A percentile compares a stretch with the other conserved stretches of the same genome.
Evolutionary conservation across 2,113 vertebrate species (phyloP).

Genomic region (Agelaius tricolor): DNA sequence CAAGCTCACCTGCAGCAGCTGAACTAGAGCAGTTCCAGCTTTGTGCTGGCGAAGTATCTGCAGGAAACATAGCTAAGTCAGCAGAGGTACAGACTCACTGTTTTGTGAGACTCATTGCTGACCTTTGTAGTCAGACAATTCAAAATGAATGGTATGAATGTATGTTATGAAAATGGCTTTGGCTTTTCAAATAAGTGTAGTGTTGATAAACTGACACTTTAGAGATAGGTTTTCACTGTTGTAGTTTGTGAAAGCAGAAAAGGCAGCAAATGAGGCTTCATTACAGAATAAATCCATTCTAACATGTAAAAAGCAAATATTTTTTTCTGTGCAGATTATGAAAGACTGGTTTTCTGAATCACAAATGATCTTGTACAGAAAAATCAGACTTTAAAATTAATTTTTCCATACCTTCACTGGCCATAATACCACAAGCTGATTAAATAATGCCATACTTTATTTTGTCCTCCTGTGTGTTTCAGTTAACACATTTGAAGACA

Average conservation of each 20-base stretch:
- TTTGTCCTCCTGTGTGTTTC: background rate
- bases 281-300: background rate
- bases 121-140: background rate
- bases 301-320: background rate
- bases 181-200: background rate
- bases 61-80: background rate
- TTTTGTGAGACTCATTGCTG: background rate
- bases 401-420: background rate
- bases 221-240: background rate
- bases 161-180: background rate
- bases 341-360: background rate
- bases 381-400: background rate
- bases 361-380: background rate
- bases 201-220: background rate
- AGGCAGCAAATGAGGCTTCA: background rate
- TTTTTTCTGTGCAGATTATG: background rate
- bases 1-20: background rate
- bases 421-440: background rate
- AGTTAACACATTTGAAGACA: background rate
- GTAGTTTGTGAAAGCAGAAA: background rate
- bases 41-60: background rate
- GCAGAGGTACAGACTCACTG: background rate
- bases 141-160: background rate
- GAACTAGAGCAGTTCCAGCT: background rate
- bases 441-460: background rate